Evolutionary conservation across 1,140 invertebrate species (phyloP), one percentile per base, ranked within the genome.

Genomic region (Mylabris phalerata): DNA sequence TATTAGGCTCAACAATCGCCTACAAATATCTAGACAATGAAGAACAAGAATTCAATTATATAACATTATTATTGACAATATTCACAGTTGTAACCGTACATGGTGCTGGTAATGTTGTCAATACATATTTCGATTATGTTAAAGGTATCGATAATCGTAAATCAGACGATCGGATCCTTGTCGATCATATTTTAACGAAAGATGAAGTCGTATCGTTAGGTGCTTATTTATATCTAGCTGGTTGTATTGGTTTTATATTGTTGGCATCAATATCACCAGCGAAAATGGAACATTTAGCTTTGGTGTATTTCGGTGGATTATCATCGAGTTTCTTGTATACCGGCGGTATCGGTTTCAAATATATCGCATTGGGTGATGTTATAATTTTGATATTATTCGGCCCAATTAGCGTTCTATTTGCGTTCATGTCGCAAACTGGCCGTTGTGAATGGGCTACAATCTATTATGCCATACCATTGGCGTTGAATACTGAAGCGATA

Each of bases 281-380:
- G 0, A 88, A 88, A 73, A 91, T 96, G 87, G 93, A 95, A 74
- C 93, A 96, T 73, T 77, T 97, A 59, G 93, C 94, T 2, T 75
- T 97, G 6, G 87, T 96, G 1, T 98, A 95, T 72, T 97, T 98
- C 77, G 93, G 94, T 51, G 95, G 94, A 0, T 72, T 98, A 43
- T 96, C 93, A n/a, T 92, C 91, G n/a, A 93, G 90, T 54, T 95
- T 95, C 77, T 75, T 97, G 3, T 90, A 93, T 62, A 95, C 93
- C 1, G 93, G 93, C 45, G 93, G 93, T n/a, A 90, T 92, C 67
- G 93, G 93, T 48, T 81, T 95, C 39, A 96, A 95, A 73, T 95
- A 95, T 67, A 93, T 95, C 67, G 93, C 91, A 3, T 75, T 95
- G 24, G 93, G 93, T 42, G 93, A 96, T 77, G 84, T 96, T 27